phyloP scores from a whole-genome alignment of 2,113 vertebrate genomes.

The Ciconia boyciana region DNA sequence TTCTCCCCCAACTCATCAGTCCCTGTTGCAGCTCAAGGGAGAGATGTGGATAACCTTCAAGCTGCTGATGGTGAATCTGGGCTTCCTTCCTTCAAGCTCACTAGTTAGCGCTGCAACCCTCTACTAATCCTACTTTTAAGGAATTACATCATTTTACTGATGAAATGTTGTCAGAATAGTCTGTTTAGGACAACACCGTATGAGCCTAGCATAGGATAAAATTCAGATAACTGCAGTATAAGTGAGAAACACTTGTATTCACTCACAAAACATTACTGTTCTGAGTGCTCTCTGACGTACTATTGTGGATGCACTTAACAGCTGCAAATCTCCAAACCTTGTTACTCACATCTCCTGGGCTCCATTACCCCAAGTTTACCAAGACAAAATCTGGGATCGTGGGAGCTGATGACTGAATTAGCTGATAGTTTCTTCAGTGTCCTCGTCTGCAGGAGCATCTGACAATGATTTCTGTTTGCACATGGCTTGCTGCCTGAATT shows the following conservation, averaged over 20 bases:
- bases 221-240: fast-evolving
- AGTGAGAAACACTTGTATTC: background rate
- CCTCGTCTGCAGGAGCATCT: background rate
- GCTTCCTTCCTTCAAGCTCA: background rate
- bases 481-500: background rate
- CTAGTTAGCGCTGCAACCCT: fast-evolving
- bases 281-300: background rate
- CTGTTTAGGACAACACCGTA: background rate
- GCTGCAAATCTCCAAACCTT: background rate
- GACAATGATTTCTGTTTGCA: background rate
- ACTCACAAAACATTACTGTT: background rate
- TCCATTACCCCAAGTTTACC: background rate
- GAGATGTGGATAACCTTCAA: background rate
- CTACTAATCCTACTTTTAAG: background rate
- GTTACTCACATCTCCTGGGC: background rate
- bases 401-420: background rate
- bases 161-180: background rate
- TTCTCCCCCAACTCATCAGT: fast-evolving
- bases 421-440: background rate
- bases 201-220: background rate
- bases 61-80: background rate
- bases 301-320: background rate
- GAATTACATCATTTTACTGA: background rate
- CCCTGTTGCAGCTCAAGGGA: background rate
- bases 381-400: background rate